Conservation (phyloP, 2,888 invertebrate genomes). For the Hyalella azteca region DNA sequence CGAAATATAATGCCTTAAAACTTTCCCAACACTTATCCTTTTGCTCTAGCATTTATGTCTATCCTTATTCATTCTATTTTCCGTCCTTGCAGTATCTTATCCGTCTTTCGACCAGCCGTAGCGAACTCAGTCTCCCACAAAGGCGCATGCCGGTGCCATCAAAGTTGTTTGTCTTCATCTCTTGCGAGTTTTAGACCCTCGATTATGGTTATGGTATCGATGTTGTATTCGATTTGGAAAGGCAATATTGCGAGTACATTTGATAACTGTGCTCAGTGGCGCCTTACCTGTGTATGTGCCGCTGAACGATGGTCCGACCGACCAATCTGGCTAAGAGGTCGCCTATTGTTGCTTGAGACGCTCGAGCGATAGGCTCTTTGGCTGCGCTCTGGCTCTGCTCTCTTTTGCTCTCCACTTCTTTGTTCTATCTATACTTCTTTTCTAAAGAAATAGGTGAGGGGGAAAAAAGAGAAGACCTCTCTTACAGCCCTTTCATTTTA, state of each 20-base stretch:
- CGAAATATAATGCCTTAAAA: too few relatives aligned
- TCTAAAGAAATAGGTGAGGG: too few relatives aligned
- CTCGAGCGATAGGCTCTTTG: background rate
- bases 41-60: too few relatives aligned
- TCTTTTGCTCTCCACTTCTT: background rate
- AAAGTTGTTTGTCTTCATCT: background rate
- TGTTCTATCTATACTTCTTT: too few relatives aligned
- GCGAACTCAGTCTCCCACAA: too few relatives aligned
- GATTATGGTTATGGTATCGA: conserved; percentile 10
- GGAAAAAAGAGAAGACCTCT: too few relatives aligned
- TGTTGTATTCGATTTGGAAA: conserved; percentile 1
- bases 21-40: too few relatives aligned
- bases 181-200: background rate
- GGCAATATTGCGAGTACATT: conserved; percentile 8
- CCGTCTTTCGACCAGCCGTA: too few relatives aligned
- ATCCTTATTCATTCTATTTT: too few relatives aligned
- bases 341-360: conserved; percentile 9
- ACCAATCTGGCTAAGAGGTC: conserved; percentile 35
- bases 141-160: too few relatives aligned
- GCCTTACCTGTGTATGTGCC: background rate
- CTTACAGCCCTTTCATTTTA: too few relatives aligned
- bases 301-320: conserved; percentile 18
- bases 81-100: too few relatives aligned
- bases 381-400: background rate
- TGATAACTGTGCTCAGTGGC: background rate